Conservation (phyloP, 2,888 invertebrate species). For the Didymodactylos carnosus region DNA sequence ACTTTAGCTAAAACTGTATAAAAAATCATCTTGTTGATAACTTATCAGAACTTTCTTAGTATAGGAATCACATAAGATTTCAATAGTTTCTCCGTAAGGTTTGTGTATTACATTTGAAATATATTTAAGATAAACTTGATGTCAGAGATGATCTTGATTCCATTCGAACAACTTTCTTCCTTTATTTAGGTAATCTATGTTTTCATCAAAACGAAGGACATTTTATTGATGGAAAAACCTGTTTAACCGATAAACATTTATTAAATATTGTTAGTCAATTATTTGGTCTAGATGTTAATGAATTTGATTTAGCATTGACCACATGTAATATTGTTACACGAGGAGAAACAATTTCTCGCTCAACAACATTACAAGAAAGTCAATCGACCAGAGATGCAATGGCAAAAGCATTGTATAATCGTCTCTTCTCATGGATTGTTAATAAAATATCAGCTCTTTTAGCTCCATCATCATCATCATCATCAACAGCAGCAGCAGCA, state of each 20-base stretch:
- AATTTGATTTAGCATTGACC: conserved; percentile 61
- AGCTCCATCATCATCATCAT: conserved; percentile 19
- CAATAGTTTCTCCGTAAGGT: too few relatives aligned
- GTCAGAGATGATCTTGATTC: too few relatives aligned
- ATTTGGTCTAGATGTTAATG: conserved; percentile 55
- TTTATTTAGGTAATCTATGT: conserved; percentile 6
- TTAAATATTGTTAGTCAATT: conserved; percentile 47
- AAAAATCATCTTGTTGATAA: too few relatives aligned
- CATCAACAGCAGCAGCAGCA: not conserved
- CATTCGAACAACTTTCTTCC: too few relatives aligned
- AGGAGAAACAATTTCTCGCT: conserved; percentile 51
- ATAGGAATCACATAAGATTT: too few relatives aligned
- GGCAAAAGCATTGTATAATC: conserved; percentile 58
- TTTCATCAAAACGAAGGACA: conserved; percentile 14
- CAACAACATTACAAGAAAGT: conserved; percentile 57
- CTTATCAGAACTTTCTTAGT: too few relatives aligned
- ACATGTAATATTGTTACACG: conserved; percentile 63
- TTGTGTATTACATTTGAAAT: too few relatives aligned
- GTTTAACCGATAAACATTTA: conserved; percentile 2
- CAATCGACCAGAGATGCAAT: conserved; percentile 61
- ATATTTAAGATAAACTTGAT: too few relatives aligned
- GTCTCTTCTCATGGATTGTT: conserved; percentile 69
- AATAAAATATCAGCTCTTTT: conserved; percentile 64
- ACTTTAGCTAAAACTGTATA: too few relatives aligned
- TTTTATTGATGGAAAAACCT: conserved; percentile 11